phyloP scores from a whole-genome alignment of 1,140 invertebrate genomes.

The Eufriesea mexicana region DNA sequence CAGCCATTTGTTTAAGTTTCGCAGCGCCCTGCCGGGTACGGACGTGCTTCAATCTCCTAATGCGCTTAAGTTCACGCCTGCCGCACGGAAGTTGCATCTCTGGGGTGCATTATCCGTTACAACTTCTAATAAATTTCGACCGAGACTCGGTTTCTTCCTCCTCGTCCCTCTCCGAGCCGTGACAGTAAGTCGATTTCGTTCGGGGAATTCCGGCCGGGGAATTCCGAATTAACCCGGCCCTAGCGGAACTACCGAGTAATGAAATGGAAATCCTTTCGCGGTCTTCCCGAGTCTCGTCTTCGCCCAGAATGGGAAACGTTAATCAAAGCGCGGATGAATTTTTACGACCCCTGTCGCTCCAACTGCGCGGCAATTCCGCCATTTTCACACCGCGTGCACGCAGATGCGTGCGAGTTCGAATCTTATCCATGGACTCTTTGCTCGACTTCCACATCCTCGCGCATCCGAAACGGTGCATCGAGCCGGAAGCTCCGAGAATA shows the following conservation, averaged over 20 bases:
- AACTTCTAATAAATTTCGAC: slow-evolving; percentile 47
- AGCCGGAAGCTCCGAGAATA: not conserved
- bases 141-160: not conserved
- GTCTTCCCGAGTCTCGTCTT: not conserved
- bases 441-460: too few species aligned
- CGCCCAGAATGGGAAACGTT: not conserved
- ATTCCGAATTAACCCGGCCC: slow-evolving; percentile 23
- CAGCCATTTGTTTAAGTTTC: slow-evolving; percentile 34
- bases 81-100: slow-evolving; percentile 27
- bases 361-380: too few species aligned
- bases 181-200: slow-evolving; percentile 21
- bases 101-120: slow-evolving; percentile 44
- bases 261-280: slow-evolving; percentile 40
- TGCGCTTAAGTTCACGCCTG: slow-evolving; percentile 45
- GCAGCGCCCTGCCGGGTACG: slow-evolving; percentile 10
- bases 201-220: not conserved
- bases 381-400: too few species aligned
- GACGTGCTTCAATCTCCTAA: slow-evolving; percentile 47
- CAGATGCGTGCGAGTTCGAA: too few species aligned
- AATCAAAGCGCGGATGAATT: not conserved
- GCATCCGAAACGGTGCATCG: not conserved
- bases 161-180: not conserved
- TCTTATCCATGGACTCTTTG: too few species aligned
- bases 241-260: not conserved
- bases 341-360: not conserved